Evolutionary conservation across 2,797 vertebrate species (phyloP), one percentile per base, ranked within the genome.

Genomic region (Sebastes cheni): DNA sequence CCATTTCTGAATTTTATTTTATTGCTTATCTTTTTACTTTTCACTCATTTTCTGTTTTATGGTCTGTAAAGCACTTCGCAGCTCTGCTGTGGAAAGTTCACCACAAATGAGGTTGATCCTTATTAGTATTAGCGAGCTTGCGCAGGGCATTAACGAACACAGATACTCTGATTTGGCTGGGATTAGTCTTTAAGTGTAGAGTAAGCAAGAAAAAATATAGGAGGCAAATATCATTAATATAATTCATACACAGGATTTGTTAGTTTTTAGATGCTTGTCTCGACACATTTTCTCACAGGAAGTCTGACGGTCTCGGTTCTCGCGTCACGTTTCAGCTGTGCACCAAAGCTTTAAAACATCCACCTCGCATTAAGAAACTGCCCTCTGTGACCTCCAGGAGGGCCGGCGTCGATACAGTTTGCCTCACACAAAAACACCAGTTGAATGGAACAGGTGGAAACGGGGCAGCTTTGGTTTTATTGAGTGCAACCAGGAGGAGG

Each of bases 401-500:
- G 67, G 68, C 67, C 79, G 0, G n/a, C 34, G 39, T 70, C 23
- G 72, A 74, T 82, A 76, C 88, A 86, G 76, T 72, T 80, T 23
- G 9, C 20, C 65, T 75, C 82, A 46, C 72, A 83, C 79, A 46
- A 89, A 86, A 86, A 78, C 72, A 39, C 34, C 66, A 23, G 76
- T 30, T 82, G 78, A 88, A 89, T 70, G 42, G 78, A 82, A 86
- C 86, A 89, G 92, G 92, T 92, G 90, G 77, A 87, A 85, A 70
- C 42, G 66, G 80, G 70, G 60, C 80, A 62, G 71, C 66, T 55
- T 72, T 55, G 42, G 29, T 85, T 90, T 93, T 83, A 82, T 77
- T 74, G 80, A 84, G 81, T 75, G 25, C 29, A 77, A 56, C 59
- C n/a, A 27, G 52, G 12, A 39, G 62, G 16, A 58, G 59, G 50